phyloP scores from a whole-genome alignment of 1,140 invertebrate genomes.

The Trissolcus basalis region DNA sequence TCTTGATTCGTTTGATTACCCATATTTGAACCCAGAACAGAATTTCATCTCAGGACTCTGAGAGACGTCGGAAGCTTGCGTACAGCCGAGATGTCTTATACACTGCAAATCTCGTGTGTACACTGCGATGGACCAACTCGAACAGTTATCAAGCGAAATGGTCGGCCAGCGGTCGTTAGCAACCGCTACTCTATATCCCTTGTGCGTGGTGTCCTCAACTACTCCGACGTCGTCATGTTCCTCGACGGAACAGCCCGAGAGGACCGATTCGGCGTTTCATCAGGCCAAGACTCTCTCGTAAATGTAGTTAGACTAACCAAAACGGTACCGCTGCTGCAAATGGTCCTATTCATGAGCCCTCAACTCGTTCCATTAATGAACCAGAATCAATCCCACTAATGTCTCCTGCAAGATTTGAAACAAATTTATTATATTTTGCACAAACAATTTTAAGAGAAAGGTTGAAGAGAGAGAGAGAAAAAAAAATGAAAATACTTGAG shows the following conservation, averaged over 20 bases:
- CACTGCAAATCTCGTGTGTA: slow-evolving; percentile 10
- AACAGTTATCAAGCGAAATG: slow-evolving; percentile 69
- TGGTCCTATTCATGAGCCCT: slow-evolving; percentile 60
- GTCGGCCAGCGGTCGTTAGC: slow-evolving; percentile 72
- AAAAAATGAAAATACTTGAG: no score
- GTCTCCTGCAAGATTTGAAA: slow-evolving; percentile 1
- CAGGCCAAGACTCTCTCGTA: slow-evolving; percentile 19
- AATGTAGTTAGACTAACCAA: slow-evolving; percentile 51
- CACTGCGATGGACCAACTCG: slow-evolving; percentile 57
- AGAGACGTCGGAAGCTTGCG: no score
- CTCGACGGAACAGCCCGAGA: no score
- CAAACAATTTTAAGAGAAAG: no score
- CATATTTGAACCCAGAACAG: no score
- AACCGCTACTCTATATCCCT: slow-evolving; percentile 58
- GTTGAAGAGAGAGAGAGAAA: no score
- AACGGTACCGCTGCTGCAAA: slow-evolving; percentile 59
- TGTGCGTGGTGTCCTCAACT: neutral
- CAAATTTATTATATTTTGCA: neutral
- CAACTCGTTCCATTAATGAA: slow-evolving; percentile 63
- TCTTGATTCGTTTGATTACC: no score
- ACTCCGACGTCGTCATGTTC: slow-evolving; percentile 12
- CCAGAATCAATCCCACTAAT: slow-evolving; percentile 25
- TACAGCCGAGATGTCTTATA: no score
- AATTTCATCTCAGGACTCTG: no score
- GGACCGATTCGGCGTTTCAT: no score